These are phyloP conservation scores for Archocentrus centrarchus DNA, from an alignment of 2,113 vertebrate genomes.

Conservation along the genomic window DNA sequence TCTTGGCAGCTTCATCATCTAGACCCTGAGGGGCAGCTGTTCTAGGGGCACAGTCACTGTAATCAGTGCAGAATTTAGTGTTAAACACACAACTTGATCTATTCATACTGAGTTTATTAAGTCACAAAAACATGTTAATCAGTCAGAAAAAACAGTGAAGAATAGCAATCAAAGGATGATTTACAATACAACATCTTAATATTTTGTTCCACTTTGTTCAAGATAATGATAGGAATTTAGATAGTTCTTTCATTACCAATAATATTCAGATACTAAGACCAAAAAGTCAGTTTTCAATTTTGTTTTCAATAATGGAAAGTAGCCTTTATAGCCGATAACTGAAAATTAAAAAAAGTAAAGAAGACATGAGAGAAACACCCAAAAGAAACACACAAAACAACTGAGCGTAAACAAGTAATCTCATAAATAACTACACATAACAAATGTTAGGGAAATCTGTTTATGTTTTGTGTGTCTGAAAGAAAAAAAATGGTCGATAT, in stretches of 20 bases:
- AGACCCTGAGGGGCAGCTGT: constrained; percentile 59
- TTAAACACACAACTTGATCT: constrained; percentile 29
- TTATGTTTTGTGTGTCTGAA: too few species aligned
- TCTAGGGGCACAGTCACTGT: constrained; percentile 74
- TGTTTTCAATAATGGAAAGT: too few species aligned
- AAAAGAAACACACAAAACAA: too few species aligned
- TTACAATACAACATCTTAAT: background rate
- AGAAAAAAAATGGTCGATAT: too few species aligned
- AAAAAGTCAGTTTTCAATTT: background rate
- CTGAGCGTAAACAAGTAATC: background rate
- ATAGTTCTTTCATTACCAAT: background rate
- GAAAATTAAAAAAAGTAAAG: background rate
- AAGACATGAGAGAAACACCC: too few species aligned
- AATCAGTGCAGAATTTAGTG: constrained; percentile 48
- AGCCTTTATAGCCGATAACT: background rate
- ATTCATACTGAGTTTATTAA: background rate
- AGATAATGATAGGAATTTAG: constrained; percentile 3
- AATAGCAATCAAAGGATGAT: background rate
- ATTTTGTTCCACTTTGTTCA: background rate
- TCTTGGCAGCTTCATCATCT: constrained; percentile 73
- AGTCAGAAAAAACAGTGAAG: background rate
- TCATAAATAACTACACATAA: too few species aligned
- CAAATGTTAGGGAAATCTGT: too few species aligned
- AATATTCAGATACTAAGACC: background rate
- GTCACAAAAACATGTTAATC: constrained; percentile 11